A percentile compares a stretch with the other conserved stretches of the same genome.
Conservation (phyloP, 2,113 vertebrate genomes). For the Chaetodon auriga region DNA sequence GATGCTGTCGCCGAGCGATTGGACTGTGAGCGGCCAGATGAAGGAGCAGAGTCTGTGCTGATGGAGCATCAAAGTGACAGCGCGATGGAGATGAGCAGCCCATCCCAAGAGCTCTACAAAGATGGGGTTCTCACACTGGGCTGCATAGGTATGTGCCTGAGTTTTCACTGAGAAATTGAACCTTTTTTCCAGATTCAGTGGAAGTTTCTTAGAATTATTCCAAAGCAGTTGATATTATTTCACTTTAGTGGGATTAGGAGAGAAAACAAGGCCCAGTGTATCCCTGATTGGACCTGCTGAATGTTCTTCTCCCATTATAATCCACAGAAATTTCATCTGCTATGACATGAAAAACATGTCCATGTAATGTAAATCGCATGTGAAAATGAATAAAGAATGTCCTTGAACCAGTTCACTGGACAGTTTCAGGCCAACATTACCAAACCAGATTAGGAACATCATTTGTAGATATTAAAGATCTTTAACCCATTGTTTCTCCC, state of each 20-base stretch:
- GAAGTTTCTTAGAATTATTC: not conserved
- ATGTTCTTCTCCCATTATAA: not conserved
- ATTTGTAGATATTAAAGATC: not conserved
- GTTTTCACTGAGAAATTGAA: not conserved
- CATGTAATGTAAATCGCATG: not conserved
- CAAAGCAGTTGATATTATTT: not conserved
- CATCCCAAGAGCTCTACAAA: slow-evolving; percentile 88
- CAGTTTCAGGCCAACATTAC: not conserved
- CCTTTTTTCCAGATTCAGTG: not conserved
- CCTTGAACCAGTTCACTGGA: not conserved
- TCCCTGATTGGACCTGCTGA: not conserved
- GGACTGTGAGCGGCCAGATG: slow-evolving; percentile 82
- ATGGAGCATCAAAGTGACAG: slow-evolving; percentile 88
- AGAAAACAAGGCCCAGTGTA: not conserved
- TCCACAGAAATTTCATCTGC: not conserved
- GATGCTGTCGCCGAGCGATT: slow-evolving; percentile 80
- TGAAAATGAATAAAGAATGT: not conserved
- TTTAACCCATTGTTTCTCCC: not conserved
- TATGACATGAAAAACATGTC: not conserved
- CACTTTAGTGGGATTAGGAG: not conserved
- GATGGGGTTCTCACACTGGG: slow-evolving; percentile 92
- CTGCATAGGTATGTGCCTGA: slow-evolving; percentile 85
- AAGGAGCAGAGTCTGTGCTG: slow-evolving; percentile 81
- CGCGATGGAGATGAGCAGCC: slow-evolving; percentile 84
- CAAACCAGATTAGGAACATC: not conserved